Evolutionary conservation across 1,140 invertebrate species (phyloP).

Genomic region (Dendroctonus ponderosae): DNA sequence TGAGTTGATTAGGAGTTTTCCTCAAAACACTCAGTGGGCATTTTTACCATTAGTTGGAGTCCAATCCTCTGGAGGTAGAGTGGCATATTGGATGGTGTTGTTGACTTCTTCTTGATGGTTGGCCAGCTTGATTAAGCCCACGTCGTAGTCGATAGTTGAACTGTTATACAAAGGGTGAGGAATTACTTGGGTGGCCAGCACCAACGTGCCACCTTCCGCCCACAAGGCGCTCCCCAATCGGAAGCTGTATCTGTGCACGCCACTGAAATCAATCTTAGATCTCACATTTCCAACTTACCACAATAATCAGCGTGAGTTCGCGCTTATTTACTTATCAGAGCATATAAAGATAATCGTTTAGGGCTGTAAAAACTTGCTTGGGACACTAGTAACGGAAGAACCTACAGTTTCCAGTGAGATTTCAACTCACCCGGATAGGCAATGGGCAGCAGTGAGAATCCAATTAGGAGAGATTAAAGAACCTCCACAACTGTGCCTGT

Average conservation of each 20-base stretch:
- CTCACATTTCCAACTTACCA: no score
- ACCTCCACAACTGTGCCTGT: conserved; percentile 60
- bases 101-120: neutral
- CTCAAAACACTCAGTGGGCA: neutral
- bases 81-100: neutral
- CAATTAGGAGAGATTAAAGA: conserved; percentile 55
- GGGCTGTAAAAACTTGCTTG: no score
- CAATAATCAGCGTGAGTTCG: no score
- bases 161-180: conserved; percentile 7
- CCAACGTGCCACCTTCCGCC: neutral
- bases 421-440: conserved; percentile 35
- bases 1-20: neutral
- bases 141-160: conserved; percentile 6
- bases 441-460: conserved; percentile 57
- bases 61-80: conserved; percentile 2
- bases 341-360: neutral
- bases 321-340: no score
- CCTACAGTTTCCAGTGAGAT: neutral
- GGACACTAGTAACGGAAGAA: no score
- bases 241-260: conserved; percentile 8
- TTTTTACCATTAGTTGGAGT: neutral
- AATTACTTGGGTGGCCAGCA: neutral
- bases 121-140: conserved; percentile 3
- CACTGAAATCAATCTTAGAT: no score
- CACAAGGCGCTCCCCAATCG: conserved; percentile 5